phyloP scores from a whole-genome alignment of 2,888 invertebrate genomes.

The Eupeodes luniger region DNA sequence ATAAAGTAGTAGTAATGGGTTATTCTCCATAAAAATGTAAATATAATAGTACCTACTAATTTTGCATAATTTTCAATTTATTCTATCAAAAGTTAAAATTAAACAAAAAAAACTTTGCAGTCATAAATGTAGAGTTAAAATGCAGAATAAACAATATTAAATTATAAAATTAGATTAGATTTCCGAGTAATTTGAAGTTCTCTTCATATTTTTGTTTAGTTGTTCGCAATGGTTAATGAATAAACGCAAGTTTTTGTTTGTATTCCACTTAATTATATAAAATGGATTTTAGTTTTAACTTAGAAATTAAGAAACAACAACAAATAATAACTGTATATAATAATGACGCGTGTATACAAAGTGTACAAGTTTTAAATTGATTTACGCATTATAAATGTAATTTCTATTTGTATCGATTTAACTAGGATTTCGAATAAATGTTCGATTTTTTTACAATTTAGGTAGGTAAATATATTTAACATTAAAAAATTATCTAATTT shows the following conservation, averaged over 20 bases:
- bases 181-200: constrained; percentile 27
- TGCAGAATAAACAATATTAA: constrained; percentile 59
- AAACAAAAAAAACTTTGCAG: constrained; percentile 28
- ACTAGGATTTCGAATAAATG: constrained; percentile 48
- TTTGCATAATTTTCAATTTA: constrained; percentile 55
- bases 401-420: constrained; percentile 45
- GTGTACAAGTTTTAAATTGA: constrained; percentile 44
- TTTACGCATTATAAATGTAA: constrained; percentile 39
- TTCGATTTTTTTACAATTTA: constrained; percentile 40
- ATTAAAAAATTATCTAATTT: constrained; percentile 59
- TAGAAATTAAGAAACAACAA: constrained; percentile 72
- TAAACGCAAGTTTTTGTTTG: constrained; percentile 38
- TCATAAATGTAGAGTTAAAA: constrained; percentile 40
- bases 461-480: constrained; percentile 47
- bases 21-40: constrained; percentile 57
- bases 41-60: constrained; percentile 66
- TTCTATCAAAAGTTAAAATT: constrained; percentile 41
- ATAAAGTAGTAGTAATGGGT: constrained; percentile 61
- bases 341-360: constrained; percentile 69
- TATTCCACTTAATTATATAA: constrained; percentile 45
- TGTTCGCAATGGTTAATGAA: constrained; percentile 59
- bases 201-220: constrained; percentile 8
- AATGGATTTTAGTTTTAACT: constrained; percentile 52
- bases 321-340: constrained; percentile 71
- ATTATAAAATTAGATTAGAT: constrained; percentile 32